These are phyloP conservation scores for Pica pica DNA, from an alignment of 2,113 vertebrate genomes.

Conservation along the genomic window DNA sequence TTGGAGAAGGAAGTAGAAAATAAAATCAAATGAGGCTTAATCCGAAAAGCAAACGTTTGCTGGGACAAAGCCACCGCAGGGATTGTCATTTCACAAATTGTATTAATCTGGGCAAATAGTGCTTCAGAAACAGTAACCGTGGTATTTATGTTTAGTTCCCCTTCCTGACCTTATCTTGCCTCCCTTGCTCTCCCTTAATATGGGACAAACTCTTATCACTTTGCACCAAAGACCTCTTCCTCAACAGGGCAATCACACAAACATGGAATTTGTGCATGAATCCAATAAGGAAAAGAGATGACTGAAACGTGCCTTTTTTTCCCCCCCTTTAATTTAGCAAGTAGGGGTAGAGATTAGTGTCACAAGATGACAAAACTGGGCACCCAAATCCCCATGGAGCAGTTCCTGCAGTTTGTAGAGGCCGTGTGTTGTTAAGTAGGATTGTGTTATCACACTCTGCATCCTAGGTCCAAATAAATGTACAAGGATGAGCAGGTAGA, in stretches of 20 bases:
- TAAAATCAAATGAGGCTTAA: conserved; percentile 58
- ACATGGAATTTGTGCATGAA: neutral
- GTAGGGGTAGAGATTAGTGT: neutral
- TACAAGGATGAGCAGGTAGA: neutral
- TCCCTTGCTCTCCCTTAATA: neutral
- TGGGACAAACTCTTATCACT: conserved; percentile 2
- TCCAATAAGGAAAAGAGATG: neutral
- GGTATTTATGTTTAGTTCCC: conserved; percentile 28
- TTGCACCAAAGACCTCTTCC: neutral
- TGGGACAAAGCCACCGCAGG: conserved; percentile 47
- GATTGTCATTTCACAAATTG: conserved; percentile 62
- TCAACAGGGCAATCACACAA: neutral
- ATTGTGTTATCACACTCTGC: neutral
- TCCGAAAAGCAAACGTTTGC: conserved; percentile 61
- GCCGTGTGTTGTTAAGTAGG: rapidly evolving
- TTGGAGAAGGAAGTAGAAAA: conserved; percentile 31
- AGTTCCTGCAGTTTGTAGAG: neutral
- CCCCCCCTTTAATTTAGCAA: neutral
- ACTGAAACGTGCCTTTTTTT: neutral
- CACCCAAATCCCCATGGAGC: neutral
- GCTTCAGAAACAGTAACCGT: conserved; percentile 33
- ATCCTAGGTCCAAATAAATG: neutral
- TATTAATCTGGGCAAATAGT: conserved; percentile 67
- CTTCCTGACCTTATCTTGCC: conserved; percentile 15
- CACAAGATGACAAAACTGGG: neutral